These are phyloP conservation scores for Epinephelus malabaricus DNA, from an alignment of 2,797 vertebrate genomes.

Conservation along the genomic window DNA sequence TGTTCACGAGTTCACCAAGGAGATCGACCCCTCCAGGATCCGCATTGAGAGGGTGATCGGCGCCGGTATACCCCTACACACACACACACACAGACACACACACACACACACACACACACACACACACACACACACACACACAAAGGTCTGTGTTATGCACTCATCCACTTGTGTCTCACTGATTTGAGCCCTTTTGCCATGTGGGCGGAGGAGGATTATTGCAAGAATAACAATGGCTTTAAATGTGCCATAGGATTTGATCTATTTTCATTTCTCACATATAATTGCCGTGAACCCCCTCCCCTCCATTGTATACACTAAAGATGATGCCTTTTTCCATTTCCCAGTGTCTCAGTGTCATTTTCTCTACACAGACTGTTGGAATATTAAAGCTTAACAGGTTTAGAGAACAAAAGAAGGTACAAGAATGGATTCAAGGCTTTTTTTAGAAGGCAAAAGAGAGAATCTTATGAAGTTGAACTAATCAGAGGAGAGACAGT, in stretches of 20 bases:
- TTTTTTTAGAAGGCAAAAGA: conserved; percentile 49
- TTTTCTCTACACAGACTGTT: conserved; percentile 44
- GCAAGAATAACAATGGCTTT: conserved; percentile 54
- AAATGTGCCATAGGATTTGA: conserved; percentile 60
- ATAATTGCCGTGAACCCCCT: conserved; percentile 42
- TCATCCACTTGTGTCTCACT: conserved; percentile 3
- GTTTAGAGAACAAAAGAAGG: conserved; percentile 70
- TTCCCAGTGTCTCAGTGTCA: conserved; percentile 48
- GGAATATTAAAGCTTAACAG: conserved; percentile 65
- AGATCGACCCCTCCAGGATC: conserved; percentile 95
- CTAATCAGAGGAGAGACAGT: conserved; percentile 53
- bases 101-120: neutral
- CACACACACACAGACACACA: neutral
- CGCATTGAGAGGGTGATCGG: conserved; percentile 97
- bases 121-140: too few species aligned
- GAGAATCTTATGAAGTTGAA: conserved; percentile 62
- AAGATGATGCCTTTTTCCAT: conserved; percentile 39
- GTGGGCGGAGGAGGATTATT: conserved; percentile 25
- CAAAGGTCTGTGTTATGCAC: neutral
- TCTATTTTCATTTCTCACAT: conserved; percentile 57
- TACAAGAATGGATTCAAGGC: conserved; percentile 53
- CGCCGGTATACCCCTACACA: conserved; percentile 84
- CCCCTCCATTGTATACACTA: conserved; percentile 19
- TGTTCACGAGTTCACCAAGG: conserved; percentile 96
- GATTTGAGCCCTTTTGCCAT: neutral